phyloP scores from a whole-genome alignment of 2,797 vertebrate species.

The Cyclopterus lumpus region DNA sequence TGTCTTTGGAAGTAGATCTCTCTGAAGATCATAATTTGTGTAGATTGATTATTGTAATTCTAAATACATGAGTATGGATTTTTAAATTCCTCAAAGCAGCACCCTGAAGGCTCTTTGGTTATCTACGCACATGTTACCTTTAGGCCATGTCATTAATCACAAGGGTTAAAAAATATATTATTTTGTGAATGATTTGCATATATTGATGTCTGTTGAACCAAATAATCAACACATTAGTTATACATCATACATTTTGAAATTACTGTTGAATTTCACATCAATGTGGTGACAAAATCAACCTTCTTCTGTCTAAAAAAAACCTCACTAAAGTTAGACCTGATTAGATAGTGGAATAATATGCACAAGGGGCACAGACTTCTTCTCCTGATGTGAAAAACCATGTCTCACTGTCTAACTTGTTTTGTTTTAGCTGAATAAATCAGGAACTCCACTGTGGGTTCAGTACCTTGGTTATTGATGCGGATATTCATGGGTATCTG shows the following conservation, averaged over 20 bases:
- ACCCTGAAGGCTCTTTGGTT: neutral
- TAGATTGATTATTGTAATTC: neutral
- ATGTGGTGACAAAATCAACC: neutral
- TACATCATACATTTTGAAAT: neutral
- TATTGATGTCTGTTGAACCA: conserved; percentile 17
- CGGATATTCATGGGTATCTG: conserved; percentile 98
- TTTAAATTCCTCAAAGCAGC: neutral
- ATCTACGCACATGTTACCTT: conserved; percentile 7
- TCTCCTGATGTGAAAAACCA: conserved; percentile 14
- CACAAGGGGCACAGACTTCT: neutral
- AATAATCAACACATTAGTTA: neutral
- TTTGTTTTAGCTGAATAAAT: neutral
- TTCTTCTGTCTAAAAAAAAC: neutral
- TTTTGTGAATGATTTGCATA: conserved; percentile 3
- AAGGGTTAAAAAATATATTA: conserved; percentile 4
- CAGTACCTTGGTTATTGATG: conserved; percentile 94
- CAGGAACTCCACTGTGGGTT: neutral
- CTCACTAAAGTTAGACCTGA: neutral
- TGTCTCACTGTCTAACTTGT: neutral
- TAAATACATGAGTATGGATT: conserved; percentile 3
- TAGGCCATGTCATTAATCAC: conserved; percentile 13
- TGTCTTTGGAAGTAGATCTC: neutral
- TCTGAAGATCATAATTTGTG: neutral
- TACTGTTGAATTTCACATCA: neutral
- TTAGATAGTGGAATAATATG: conserved; percentile 14